These are phyloP conservation scores for Cerastoderma edule DNA, from an alignment of 2,888 invertebrate genomes.

Conservation along the genomic window DNA sequence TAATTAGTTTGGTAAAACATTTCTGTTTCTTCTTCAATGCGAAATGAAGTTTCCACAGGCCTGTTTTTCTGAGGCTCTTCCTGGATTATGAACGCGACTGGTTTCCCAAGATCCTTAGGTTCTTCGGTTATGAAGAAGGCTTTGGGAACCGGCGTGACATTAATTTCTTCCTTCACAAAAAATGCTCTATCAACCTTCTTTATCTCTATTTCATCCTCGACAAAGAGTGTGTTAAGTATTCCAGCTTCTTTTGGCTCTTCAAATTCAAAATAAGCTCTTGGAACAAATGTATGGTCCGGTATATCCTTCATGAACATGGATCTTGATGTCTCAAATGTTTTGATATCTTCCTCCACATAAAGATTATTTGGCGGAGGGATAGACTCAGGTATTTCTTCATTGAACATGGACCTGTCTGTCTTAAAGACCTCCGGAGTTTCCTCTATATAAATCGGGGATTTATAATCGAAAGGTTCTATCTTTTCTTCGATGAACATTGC, in stretches of 20 bases:
- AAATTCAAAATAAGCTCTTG: conserved; percentile 9
- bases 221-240: background rate
- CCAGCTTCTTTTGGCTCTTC: conserved; percentile 7
- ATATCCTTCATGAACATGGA: conserved; percentile 6
- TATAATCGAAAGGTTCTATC: conserved; percentile 13
- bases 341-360: conserved; percentile 5
- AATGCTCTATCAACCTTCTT: conserved; percentile 6
- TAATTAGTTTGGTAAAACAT: background rate
- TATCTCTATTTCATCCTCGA: conserved; percentile 7
- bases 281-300: conserved; percentile 1
- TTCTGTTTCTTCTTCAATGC: conserved; percentile 6
- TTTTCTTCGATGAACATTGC: conserved; percentile 21
- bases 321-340: background rate
- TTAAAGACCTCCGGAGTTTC: conserved; percentile 7
- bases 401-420: conserved; percentile 1
- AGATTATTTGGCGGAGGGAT: conserved; percentile 4
- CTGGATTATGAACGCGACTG: conserved; percentile 5
- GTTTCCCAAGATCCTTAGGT: conserved; percentile 6
- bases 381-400: conserved; percentile 5
- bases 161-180: conserved; percentile 4
- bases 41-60: conserved; percentile 20
- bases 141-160: background rate
- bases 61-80: conserved; percentile 17
- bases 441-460: conserved; percentile 8
- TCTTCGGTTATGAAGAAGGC: conserved; percentile 18